Evolutionary conservation across 2,888 invertebrate genomes (phyloP).

Genomic region (Heteromurus nitidus): DNA sequence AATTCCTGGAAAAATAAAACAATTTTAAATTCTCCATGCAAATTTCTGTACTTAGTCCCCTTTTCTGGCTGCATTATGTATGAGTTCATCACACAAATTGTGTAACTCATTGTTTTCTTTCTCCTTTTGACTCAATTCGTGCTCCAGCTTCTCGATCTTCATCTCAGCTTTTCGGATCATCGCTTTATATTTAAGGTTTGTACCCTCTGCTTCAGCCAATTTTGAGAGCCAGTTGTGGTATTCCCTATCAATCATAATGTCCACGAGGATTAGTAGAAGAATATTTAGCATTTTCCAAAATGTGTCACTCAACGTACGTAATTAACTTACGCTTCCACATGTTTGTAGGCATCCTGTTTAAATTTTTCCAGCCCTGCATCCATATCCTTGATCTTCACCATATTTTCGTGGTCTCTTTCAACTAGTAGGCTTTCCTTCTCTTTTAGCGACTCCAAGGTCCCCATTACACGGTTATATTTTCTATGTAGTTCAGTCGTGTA

Average conservation of each 20-base stretch:
- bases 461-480: slow-evolving; percentile 82
- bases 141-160: slow-evolving; percentile 87
- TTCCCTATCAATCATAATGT: slow-evolving; percentile 79
- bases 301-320: background rate
- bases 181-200: slow-evolving; percentile 89
- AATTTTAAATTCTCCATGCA: too few relatives aligned
- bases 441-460: slow-evolving; percentile 83
- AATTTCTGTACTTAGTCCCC: slow-evolving; percentile 1
- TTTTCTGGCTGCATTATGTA: slow-evolving; percentile 75
- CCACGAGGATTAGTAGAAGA: background rate
- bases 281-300: background rate
- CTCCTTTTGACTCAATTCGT: slow-evolving; percentile 89
- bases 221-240: slow-evolving; percentile 88
- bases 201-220: slow-evolving; percentile 85
- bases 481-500: too few relatives aligned
- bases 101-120: slow-evolving; percentile 93
- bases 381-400: slow-evolving; percentile 84
- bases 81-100: slow-evolving; percentile 94
- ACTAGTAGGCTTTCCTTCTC: slow-evolving; percentile 84
- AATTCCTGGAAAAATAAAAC: too few relatives aligned
- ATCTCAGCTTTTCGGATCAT: slow-evolving; percentile 92
- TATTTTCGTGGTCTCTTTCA: slow-evolving; percentile 83
- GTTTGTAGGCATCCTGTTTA: slow-evolving; percentile 91
- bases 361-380: slow-evolving; percentile 91
- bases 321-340: slow-evolving; percentile 85